Evolutionary conservation across 2,797 vertebrate genomes (phyloP).

Genomic region (Chromobotia macracanthus): DNA sequence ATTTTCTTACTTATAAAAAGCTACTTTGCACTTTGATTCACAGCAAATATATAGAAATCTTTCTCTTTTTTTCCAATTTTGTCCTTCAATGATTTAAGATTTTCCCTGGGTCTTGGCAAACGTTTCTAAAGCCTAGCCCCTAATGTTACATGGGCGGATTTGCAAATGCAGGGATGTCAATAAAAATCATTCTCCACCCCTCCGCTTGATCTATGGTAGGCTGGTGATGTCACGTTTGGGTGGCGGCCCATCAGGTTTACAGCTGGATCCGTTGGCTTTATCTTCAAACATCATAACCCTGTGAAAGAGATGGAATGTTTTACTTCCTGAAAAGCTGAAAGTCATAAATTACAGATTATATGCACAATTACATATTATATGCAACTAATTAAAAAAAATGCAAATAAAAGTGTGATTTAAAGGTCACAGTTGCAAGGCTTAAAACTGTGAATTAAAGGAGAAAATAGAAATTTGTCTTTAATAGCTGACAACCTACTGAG

Average conservation of each 20-base stretch:
- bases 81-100: conserved; percentile 34
- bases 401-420: neutral
- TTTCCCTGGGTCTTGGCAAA: conserved; percentile 52
- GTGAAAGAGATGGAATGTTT: conserved; percentile 47
- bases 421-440: neutral
- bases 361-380: neutral
- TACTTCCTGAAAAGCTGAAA: neutral
- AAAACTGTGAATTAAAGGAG: neutral
- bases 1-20: conserved; percentile 66
- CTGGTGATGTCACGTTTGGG: conserved; percentile 95
- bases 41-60: conserved; percentile 65
- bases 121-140: conserved; percentile 55
- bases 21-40: conserved; percentile 61
- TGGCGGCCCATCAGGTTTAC: conserved; percentile 86
- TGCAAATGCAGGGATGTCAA: conserved; percentile 1
- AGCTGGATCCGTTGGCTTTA: conserved; percentile 84
- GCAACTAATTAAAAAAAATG: neutral
- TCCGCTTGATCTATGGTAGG: conserved; percentile 80
- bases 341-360: neutral
- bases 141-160: conserved; percentile 34
- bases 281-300: conserved; percentile 97
- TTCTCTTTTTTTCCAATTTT: conserved; percentile 16
- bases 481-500: neutral
- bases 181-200: conserved; percentile 3
- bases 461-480: neutral